Conservation (phyloP, 2,113 vertebrate genomes). For the Sturnira hondurensis region DNA sequence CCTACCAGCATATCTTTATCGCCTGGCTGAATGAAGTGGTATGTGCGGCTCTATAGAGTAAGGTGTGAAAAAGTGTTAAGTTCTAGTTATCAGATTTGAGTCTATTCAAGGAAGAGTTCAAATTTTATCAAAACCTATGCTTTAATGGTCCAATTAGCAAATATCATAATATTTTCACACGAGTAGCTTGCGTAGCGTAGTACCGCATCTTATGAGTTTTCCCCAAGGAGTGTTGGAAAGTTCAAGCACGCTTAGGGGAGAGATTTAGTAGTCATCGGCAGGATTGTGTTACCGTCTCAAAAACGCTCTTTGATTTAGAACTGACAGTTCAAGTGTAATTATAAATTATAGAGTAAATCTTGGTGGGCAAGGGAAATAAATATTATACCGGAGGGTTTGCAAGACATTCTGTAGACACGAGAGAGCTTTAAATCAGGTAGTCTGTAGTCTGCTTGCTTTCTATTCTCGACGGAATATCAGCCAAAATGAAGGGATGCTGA, state of each 20-base stretch:
- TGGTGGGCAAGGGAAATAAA: conserved; percentile 71
- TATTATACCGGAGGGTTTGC: conserved; percentile 62
- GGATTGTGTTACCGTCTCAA: conserved; percentile 71
- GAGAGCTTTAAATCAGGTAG: conserved; percentile 55
- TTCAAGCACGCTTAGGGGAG: conserved; percentile 80
- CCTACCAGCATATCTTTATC: not conserved
- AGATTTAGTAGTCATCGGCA: conserved; percentile 71
- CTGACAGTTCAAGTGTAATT: conserved; percentile 78
- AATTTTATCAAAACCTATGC: conserved; percentile 70
- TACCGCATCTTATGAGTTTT: conserved; percentile 70
- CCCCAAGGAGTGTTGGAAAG: conserved; percentile 76
- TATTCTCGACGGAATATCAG: not conserved
- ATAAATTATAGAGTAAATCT: conserved; percentile 78
- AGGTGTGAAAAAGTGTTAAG: not conserved
- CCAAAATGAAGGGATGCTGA: not conserved
- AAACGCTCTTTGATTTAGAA: conserved; percentile 80
- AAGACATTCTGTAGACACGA: conserved; percentile 35
- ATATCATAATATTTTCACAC: conserved; percentile 79
- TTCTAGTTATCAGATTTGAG: not conserved
- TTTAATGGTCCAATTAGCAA: conserved; percentile 81
- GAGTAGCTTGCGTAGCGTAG: conserved; percentile 73
- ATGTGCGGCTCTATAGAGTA: not conserved
- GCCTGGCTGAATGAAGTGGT: not conserved
- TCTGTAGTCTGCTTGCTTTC: not conserved
- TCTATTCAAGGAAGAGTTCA: conserved; percentile 60